phyloP scores from a whole-genome alignment of 2,888 invertebrate species.

The Euphydryas editha region DNA sequence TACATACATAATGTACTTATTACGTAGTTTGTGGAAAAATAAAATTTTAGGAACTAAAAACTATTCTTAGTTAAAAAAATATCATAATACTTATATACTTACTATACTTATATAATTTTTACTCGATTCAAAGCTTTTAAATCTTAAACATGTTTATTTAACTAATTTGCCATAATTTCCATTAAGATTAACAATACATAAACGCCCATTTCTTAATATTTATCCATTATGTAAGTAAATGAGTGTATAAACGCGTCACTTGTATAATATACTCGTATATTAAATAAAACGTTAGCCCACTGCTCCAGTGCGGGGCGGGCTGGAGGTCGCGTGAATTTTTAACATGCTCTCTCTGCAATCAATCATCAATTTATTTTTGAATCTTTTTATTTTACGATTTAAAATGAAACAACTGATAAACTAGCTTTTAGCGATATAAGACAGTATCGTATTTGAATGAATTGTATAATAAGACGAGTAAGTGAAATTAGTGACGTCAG shows the following conservation, averaged over 20 bases:
- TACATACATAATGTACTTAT: background rate
- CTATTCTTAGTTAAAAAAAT: no score
- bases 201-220: background rate
- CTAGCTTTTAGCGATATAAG: background rate
- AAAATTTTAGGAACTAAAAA: no score
- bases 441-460: background rate
- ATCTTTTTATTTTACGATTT: background rate
- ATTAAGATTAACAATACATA: background rate
- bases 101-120: no score
- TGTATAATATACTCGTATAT: background rate
- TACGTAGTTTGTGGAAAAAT: background rate
- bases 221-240: background rate
- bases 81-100: no score
- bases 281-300: background rate
- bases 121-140: no score
- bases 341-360: background rate
- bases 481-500: constrained; percentile 57
- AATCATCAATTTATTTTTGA: no score
- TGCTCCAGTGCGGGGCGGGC: background rate
- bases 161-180: background rate
- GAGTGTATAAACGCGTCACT: background rate
- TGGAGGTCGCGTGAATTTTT: constrained; percentile 1
- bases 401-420: background rate
- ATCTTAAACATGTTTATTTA: background rate
- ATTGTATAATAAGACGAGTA: constrained; percentile 35